Evolutionary conservation across 2,888 invertebrate genomes (phyloP), one percentile per base, ranked within the genome.

Genomic region (Ferdinandea cuprea): DNA sequence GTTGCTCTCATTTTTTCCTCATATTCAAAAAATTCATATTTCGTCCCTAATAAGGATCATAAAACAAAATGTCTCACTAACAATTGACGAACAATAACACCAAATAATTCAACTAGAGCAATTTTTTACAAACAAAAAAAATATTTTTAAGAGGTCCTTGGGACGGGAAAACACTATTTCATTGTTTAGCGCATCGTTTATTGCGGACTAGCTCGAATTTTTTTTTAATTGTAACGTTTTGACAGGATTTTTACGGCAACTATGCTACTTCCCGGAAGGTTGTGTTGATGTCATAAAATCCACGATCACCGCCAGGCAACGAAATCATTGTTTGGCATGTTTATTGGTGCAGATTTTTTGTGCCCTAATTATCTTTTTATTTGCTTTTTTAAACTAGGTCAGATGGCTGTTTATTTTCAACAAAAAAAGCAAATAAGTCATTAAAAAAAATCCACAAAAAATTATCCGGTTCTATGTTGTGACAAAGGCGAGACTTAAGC

Each of bases 391-490:
- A 73, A 73, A 35, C 17, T 72, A 32, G 30, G 13, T 17, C 48
- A 28, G 35, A 19, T 21, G 17, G 21, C n/a, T n/a, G 9, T 58
- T 65, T 9, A 40, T n/a, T n/a, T n/a, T n/a, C n/a, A n/a, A n/a
- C n/a, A 72, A 66, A 78, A 76, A 78, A 78, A 50, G 59, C 28
- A 78, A 78, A 72, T 65, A 78, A 72, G 58, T 78, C 72, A 78
- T 78, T 78, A 78, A 15, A 78, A 78, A 78, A 78, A 78, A 78
- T 72, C 63, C 71, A 72, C 78, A 71, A 78, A 72, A 72, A 78
- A 78, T 54, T 42, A 25, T 28, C 9, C 28, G 13, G 1, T 13
- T 9, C 19, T 3, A 32, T 52, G 25, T 32, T 32, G 15, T 8
- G 6, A 7, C 15, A 15, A 25, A 3, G 25, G 25, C 25, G 25